Conservation (phyloP, 2,888 invertebrate species). For the Phyto melanocephala region DNA sequence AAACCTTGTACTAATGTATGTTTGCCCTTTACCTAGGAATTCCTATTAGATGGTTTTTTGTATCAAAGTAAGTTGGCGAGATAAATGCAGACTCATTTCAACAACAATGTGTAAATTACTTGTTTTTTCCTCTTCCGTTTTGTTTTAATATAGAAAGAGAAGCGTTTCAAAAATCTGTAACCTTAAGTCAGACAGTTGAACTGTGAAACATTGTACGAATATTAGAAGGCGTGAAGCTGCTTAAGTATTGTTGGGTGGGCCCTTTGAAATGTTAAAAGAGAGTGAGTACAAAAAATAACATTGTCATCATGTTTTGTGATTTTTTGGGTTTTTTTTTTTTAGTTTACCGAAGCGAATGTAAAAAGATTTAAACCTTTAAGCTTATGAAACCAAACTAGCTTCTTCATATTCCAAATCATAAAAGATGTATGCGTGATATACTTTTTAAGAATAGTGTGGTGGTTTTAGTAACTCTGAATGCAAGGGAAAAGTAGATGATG, state of each 20-base stretch:
- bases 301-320: constrained; percentile 42
- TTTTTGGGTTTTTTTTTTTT: not conserved
- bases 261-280: not conserved
- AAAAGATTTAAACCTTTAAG: no score
- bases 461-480: no score
- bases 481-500: no score
- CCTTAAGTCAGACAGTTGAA: constrained; percentile 43
- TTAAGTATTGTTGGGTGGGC: constrained; percentile 55
- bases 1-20: constrained; percentile 2
- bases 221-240: constrained; percentile 47
- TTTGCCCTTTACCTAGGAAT: constrained; percentile 3
- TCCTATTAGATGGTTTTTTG: constrained; percentile 12
- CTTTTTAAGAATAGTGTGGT: no score
- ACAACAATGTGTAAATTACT: constrained; percentile 39
- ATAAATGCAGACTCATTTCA: constrained; percentile 30
- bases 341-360: not conserved
- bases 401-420: no score
- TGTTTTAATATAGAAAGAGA: not conserved
- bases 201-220: constrained; percentile 13
- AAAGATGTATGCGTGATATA: no score
- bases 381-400: no score
- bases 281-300: constrained; percentile 7
- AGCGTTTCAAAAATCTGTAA: constrained; percentile 10
- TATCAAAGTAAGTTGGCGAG: constrained; percentile 3
- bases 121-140: not conserved